Base-by-base conservation (phyloP, 1,140 invertebrate genomes). In the Mercenaria mercenaria region DNA sequence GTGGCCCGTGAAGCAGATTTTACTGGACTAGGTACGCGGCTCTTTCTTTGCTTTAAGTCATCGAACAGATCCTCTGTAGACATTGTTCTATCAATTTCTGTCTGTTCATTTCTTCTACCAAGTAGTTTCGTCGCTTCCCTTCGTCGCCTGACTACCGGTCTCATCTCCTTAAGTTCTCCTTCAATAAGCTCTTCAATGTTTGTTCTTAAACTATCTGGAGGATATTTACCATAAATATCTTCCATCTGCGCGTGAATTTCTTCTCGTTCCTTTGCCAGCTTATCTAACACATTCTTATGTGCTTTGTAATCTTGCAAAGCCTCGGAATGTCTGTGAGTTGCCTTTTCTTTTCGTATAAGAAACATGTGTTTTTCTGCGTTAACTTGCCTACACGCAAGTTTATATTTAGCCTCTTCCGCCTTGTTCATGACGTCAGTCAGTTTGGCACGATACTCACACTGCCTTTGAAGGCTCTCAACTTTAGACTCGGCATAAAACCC, bases 401-500 rank as follows among this genome's bases (percentile, higher is more conserved):
- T 81, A 59, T 76, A 83, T 82, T 84, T 89, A 32, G 88, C 88
- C 11, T 89, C 67, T 39, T 89, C 88, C 6, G 79, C 80, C 52
- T 89, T 89, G 56, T 89, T 89, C 41, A 83, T 89, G 50, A 89
- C 88, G 47, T 89, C 88, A 52, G 88, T 83, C 13, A 89, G 69
- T 32, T 47, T n/a, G 2, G 80, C 64, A 4, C 69, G 47, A 32
- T 56, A 74, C 50, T 89, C 69, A 47, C 88, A 84, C 52, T 89
- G 88, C 37, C 88, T 69, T 59, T 89, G 64, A 20, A 89, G n/a
- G 41, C 64, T 52, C n/a, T 89, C 88, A 13, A 89, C 88, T 29
- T 77, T 89, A 23, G 88, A 89, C 39, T 89, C 88, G 6, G 88
- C 69, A 64, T 89, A 89, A 56, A 89, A 89, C 23, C 79, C 50